These are phyloP conservation scores for Eumaeus atala DNA, from an alignment of 1,140 invertebrate species.

Conservation along the genomic window DNA sequence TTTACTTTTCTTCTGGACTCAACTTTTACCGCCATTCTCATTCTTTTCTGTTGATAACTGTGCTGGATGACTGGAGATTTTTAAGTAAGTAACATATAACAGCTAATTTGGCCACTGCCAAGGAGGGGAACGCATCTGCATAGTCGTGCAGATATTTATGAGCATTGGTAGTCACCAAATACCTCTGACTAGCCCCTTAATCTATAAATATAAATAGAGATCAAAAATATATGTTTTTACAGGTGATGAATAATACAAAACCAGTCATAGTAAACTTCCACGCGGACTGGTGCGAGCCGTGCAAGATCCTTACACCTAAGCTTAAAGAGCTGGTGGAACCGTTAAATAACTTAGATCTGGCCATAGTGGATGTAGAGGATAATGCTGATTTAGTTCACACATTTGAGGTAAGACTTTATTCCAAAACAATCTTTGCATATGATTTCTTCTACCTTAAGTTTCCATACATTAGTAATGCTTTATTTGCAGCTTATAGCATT, in stretches of 20 bases:
- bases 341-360: slow-evolving; percentile 87
- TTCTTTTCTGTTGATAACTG: no score
- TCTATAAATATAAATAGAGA: background rate
- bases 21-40: no score
- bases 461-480: no score
- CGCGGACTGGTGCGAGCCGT: slow-evolving; percentile 96
- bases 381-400: slow-evolving; percentile 83
- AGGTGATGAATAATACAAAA: slow-evolving; percentile 87
- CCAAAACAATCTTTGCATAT: background rate
- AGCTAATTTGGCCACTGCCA: no score
- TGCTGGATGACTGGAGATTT: no score
- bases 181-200: background rate
- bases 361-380: slow-evolving; percentile 93
- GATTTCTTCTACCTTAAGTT: no score
- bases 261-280: slow-evolving; percentile 92
- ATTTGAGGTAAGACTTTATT: slow-evolving; percentile 50
- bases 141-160: no score
- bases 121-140: no score
- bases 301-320: slow-evolving; percentile 94
- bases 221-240: slow-evolving; percentile 16
- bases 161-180: no score
- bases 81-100: no score
- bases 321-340: slow-evolving; percentile 87
- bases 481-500: no score
- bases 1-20: no score